Base-by-base conservation (phyloP, 2,113 vertebrate species). In the Vidua chalybeata region DNA sequence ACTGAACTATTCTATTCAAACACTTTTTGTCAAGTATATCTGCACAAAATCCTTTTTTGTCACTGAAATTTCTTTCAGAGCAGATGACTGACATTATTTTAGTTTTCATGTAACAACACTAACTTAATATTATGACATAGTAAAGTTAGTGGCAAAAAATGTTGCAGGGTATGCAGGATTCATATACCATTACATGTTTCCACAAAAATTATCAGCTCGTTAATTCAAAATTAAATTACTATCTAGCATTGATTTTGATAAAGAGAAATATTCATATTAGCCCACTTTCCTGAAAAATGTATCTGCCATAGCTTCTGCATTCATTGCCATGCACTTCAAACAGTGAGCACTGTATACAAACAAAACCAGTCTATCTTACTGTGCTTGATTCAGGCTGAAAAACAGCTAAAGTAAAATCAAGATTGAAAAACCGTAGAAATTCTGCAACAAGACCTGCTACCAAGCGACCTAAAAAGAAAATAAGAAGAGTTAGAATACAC, bases 361-460 rank as follows among this genome's bases (percentile, higher is more conserved):
- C 26, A 86, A 94, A 94, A 89, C 4, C 7, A 62, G 6, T 28
- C 15, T 83, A 55, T 89, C 98, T 98, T 98, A 99, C 99, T 61
- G 98, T 98, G 98, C 98, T 99, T 63, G 99, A 98, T 98, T 99
- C 99, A 11, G 99, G 99, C 68, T 99, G 99, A 93, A 99, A 99
- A 62, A 99, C 99, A 3, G 99, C 98, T 63, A 99, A 95, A 5
- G 99, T 99, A 96, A 99, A 99, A 97, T 99, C 99, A 84, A 99
- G 98, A 87, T 99, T 98, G 90, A 99, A 99, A 92, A 99, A 99
- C 23, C 98, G 99, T 56, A 99, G 98, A 95, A 99, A 99, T 96
- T 99, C 99, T 39, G 98, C 94, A 43, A 99, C 98, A 31, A 99
- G 99, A 97, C 98, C 97, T 41, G 98, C 98, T 51, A 98, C 99